Conservation (phyloP, 2,113 vertebrate species). For the Pelobates fuscus region DNA sequence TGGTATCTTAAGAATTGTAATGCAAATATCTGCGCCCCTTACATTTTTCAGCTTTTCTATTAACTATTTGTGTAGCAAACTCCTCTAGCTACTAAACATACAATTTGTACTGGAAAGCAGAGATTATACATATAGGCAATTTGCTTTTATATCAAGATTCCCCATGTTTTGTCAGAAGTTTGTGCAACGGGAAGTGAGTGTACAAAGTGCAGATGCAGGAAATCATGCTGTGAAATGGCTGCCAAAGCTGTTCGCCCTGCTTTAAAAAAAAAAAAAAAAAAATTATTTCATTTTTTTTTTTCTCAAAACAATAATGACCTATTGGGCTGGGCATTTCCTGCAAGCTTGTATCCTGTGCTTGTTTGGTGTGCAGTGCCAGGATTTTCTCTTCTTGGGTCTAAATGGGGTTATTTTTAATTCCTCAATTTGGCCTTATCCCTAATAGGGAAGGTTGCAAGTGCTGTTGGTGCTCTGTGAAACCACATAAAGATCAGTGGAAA, state of each 20-base stretch:
- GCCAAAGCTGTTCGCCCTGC: neutral
- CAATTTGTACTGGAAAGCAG: too few relatives aligned
- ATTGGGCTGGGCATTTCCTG: constrained; percentile 24
- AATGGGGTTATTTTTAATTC: neutral
- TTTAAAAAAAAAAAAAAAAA: too few relatives aligned
- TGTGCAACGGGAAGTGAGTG: constrained; percentile 17
- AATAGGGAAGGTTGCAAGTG: too few relatives aligned
- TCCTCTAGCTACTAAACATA: too few relatives aligned
- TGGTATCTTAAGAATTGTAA: too few relatives aligned
- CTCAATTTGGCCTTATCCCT: neutral
- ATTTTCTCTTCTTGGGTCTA: neutral
- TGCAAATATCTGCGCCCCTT: too few relatives aligned
- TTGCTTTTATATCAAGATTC: neutral
- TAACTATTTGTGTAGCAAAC: too few relatives aligned
- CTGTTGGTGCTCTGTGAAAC: too few relatives aligned
- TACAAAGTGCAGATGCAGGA: constrained; percentile 12
- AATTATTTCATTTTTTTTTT: too few relatives aligned
- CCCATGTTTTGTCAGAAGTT: neutral
- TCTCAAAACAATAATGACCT: constrained; percentile 22
- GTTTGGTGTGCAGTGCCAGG: neutral
- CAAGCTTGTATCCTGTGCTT: constrained; percentile 1
- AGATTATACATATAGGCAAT: too few relatives aligned
- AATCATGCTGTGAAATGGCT: constrained; percentile 23
- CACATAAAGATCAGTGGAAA: too few relatives aligned
- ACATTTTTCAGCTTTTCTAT: too few relatives aligned